Conservation (phyloP, 2,113 vertebrate species). For the Calyptomena viridis region DNA sequence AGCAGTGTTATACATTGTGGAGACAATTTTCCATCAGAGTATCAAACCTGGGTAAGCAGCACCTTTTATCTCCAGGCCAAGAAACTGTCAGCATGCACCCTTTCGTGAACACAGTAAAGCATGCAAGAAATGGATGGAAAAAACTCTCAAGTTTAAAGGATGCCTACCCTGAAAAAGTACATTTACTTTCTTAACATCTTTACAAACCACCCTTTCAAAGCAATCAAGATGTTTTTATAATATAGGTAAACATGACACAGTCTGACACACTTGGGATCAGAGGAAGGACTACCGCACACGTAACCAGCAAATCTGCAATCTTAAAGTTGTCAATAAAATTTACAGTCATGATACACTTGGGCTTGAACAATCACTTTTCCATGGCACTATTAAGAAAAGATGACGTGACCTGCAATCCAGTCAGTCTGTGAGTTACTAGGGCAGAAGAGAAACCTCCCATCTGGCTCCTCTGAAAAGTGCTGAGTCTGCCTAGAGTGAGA, state of each 20-base stretch:
- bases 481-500: neutral
- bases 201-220: neutral
- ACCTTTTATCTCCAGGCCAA: slow-evolving; percentile 34
- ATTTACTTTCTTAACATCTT: neutral
- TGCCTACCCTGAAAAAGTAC: neutral
- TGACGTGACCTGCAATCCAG: neutral
- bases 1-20: neutral
- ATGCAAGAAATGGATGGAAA: neutral
- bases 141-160: neutral
- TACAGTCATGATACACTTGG: neutral
- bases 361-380: neutral
- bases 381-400: neutral
- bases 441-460: neutral
- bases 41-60: neutral
- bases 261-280: neutral
- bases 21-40: neutral
- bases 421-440: neutral
- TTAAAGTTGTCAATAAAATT: neutral
- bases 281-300: neutral
- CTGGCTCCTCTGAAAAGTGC: neutral
- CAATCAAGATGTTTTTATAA: neutral
- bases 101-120: neutral
- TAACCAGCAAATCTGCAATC: neutral
- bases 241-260: neutral
- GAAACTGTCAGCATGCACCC: slow-evolving; percentile 5